Percentiles rank a stretch among this genome's conserved stretches.
Conservation (phyloP, 1,140 invertebrate genomes). For the Atta colombica region DNA sequence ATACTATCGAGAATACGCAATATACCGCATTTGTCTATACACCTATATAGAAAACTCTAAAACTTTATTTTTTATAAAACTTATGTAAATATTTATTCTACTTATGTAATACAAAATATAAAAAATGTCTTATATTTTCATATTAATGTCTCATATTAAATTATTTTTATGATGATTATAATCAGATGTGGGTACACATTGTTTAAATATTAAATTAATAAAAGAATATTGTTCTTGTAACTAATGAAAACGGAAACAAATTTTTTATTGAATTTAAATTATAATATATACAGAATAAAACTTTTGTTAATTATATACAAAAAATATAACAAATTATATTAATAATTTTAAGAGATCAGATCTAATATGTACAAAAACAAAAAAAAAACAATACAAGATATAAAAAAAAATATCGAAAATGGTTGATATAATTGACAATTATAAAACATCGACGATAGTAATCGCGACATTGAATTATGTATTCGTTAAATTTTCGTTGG, state of each 20-base stretch:
- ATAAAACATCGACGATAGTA: conserved; percentile 8
- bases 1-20: neutral
- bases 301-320: neutral
- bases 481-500: conserved; percentile 30
- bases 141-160: neutral
- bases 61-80: neutral
- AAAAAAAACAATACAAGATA: too few species aligned
- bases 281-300: neutral
- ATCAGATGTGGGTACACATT: neutral
- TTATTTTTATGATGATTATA: neutral
- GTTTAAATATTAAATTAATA: conserved; percentile 8
- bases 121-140: neutral
- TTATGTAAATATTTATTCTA: conserved; percentile 1
- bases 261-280: neutral
- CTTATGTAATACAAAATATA: neutral
- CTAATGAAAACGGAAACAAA: neutral
- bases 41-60: neutral
- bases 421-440: neutral
- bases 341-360: neutral
- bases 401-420: conserved; percentile 2
- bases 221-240: neutral
- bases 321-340: neutral
- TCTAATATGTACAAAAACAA: too few species aligned
- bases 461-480: conserved; percentile 23
- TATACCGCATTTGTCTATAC: neutral